These are phyloP conservation scores for Maccullochella peelii DNA, from an alignment of 2,113 vertebrate genomes.

Conservation along the genomic window DNA sequence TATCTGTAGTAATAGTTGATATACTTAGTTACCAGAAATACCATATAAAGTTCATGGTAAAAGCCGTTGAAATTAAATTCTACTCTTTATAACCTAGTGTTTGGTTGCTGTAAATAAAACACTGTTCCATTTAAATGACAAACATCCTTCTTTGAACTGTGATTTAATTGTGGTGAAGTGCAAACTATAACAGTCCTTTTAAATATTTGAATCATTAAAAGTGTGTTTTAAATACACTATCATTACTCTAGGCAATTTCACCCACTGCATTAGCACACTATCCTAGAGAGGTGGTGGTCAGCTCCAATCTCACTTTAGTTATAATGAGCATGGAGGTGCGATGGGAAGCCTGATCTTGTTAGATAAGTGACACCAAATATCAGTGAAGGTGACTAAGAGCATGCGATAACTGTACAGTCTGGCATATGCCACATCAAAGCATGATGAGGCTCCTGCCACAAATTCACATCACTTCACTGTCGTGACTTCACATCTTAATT, in stretches of 20 bases:
- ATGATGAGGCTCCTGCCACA: slow-evolving; percentile 44
- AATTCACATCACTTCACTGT: slow-evolving; percentile 49
- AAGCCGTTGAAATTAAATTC: neutral
- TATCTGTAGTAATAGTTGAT: neutral
- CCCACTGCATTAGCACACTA: neutral
- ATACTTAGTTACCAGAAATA: neutral
- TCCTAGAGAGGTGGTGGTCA: slow-evolving; percentile 5
- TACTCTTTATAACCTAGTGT: neutral
- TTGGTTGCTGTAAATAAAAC: neutral
- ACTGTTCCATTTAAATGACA: neutral
- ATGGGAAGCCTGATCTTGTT: slow-evolving; percentile 34
- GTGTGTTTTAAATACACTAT: slow-evolving; percentile 2
- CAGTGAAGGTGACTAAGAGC: slow-evolving; percentile 38
- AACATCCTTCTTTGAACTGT: neutral
- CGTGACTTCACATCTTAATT: slow-evolving; percentile 50
- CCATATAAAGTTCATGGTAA: neutral
- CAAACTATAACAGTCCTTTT: neutral
- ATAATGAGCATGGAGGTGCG: slow-evolving; percentile 35
- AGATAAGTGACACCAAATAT: slow-evolving; percentile 46
- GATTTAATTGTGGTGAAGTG: neutral
- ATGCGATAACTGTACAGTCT: slow-evolving; percentile 13
- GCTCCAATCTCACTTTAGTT: neutral
- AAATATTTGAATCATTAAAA: neutral
- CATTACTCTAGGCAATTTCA: neutral
- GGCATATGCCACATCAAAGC: slow-evolving; percentile 33